phyloP scores from a whole-genome alignment of 2,113 vertebrate species.

The Gobius niger region DNA sequence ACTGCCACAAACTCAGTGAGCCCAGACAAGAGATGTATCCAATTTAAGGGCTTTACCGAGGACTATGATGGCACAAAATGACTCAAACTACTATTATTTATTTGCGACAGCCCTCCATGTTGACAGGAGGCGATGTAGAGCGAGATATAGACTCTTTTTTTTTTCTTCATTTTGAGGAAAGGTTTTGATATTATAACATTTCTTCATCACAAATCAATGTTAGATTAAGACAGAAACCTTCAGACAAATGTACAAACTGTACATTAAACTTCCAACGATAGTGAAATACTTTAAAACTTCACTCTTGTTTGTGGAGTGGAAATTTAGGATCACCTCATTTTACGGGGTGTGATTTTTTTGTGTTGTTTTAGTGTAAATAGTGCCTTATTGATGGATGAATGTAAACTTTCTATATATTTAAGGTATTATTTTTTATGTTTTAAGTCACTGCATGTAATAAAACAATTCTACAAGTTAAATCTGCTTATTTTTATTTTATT shows the following conservation, averaged over 20 bases:
- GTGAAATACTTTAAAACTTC: constrained; percentile 59
- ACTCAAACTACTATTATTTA: constrained; percentile 39
- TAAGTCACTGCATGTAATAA: constrained; percentile 46
- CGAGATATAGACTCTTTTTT: constrained; percentile 11
- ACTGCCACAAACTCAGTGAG: constrained; percentile 38
- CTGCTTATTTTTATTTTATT: not conserved
- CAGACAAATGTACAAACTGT: constrained; percentile 10
- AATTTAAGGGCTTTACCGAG: constrained; percentile 12
- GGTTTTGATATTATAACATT: not conserved
- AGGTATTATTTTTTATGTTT: constrained; percentile 1
- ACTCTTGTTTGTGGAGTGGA: constrained; percentile 63
- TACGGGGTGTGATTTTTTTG: constrained; percentile 67
- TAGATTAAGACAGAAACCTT: not conserved
- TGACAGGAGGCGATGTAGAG: not conserved
- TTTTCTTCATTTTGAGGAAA: constrained; percentile 24
- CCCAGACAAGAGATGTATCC: constrained; percentile 18
- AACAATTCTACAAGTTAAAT: constrained; percentile 2
- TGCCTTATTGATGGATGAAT: constrained; percentile 36
- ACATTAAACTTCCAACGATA: not conserved
- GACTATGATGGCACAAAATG: constrained; percentile 24
- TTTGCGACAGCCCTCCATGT: constrained; percentile 20
- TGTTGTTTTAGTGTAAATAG: constrained; percentile 31
- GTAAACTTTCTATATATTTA: constrained; percentile 42
- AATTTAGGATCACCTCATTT: constrained; percentile 71
- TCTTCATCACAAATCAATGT: constrained; percentile 22